Evolutionary conservation across 2,888 invertebrate species (phyloP).

Genomic region (Cryptosula pallasiana): DNA sequence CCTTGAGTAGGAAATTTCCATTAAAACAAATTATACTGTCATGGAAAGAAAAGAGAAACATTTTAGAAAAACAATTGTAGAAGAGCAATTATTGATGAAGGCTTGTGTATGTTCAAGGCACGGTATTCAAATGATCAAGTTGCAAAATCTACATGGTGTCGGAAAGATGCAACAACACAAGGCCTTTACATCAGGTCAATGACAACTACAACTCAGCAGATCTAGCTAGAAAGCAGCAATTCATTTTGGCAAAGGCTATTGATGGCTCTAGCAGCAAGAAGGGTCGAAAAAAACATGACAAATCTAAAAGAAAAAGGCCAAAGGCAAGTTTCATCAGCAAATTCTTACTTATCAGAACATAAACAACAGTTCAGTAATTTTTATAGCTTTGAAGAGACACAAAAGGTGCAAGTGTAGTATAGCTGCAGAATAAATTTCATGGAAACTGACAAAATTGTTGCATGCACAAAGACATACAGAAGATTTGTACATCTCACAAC

Average conservation of each 20-base stretch:
- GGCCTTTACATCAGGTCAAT: too few relatives aligned
- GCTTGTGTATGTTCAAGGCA: neutral
- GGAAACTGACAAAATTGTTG: too few relatives aligned
- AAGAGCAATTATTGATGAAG: neutral
- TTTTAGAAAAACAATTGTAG: neutral
- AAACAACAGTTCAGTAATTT: neutral
- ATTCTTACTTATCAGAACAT: neutral
- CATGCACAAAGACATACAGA: too few relatives aligned
- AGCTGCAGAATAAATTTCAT: too few relatives aligned
- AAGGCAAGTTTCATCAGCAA: neutral
- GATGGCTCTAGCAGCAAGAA: neutral
- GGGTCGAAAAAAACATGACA: neutral
- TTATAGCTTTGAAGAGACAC: neutral
- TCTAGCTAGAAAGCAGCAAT: neutral
- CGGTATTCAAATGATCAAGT: neutral
- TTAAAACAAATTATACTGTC: neutral
- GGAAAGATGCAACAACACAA: too few relatives aligned
- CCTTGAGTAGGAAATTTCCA: neutral
- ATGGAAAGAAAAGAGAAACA: neutral
- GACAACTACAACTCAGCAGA: too few relatives aligned
- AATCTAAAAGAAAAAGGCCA: neutral
- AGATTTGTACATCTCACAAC: neutral
- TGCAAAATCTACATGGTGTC: neutral
- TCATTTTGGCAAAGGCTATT: neutral
- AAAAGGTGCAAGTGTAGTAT: neutral